phyloP scores from a whole-genome alignment of 2,888 invertebrate genomes.

The Macrophya alboannulata region DNA sequence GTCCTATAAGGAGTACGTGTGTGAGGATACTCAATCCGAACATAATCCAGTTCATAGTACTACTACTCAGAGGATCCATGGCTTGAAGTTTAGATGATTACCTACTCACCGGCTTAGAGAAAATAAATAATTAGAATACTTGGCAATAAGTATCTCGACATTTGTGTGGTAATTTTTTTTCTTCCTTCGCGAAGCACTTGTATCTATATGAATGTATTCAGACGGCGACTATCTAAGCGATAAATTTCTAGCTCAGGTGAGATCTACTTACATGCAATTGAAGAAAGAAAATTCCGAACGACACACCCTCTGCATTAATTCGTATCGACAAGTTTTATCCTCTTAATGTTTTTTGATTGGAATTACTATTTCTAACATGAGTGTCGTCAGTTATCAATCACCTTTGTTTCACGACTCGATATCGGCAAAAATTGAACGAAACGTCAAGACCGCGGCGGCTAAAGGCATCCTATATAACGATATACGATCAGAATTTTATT shows the following conservation, averaged over 20 bases:
- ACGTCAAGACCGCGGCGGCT: neutral
- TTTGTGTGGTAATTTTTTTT: neutral
- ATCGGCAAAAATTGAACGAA: neutral
- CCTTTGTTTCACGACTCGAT: neutral
- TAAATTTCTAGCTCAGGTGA: neutral
- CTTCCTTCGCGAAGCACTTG: neutral
- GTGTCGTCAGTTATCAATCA: neutral
- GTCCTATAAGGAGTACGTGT: conserved; percentile 72
- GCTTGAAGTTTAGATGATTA: neutral
- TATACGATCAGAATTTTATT: neutral
- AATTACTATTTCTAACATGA: neutral
- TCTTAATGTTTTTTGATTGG: neutral
- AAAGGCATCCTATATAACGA: neutral
- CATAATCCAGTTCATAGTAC: neutral
- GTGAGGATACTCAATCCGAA: neutral
- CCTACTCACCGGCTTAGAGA: neutral
- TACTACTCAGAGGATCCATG: neutral
- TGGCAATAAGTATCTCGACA: neutral
- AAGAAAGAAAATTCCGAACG: neutral
- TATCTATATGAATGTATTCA: neutral
- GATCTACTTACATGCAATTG: neutral
- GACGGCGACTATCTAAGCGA: neutral
- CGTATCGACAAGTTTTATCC: neutral
- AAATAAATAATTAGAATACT: neutral
- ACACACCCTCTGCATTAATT: neutral